Conservation (phyloP, 2,797 vertebrate species). For the Artibeus jamaicensis region DNA sequence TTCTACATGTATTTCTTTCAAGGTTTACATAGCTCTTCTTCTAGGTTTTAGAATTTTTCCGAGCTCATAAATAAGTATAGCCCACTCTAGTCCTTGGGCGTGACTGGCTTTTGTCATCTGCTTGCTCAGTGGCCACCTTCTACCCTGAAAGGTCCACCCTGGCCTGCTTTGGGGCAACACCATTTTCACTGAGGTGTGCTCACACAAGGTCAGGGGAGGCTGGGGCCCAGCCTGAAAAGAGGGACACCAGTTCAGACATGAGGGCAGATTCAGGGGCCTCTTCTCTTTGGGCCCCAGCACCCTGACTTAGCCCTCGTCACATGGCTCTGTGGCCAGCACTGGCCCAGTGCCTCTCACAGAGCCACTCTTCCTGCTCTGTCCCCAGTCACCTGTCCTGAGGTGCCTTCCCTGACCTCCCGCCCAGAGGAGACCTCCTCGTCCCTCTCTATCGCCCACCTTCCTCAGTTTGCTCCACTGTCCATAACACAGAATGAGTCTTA, state of each 20-base stretch:
- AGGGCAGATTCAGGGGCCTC: not conserved
- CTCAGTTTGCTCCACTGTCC: not conserved
- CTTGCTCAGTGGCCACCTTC: no score
- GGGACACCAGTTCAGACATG: not conserved
- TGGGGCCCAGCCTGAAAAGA: no score
- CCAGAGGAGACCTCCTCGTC: accelerated
- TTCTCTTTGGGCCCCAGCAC: not conserved
- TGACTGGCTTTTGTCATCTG: not conserved
- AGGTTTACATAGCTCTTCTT: not conserved
- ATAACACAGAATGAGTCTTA: not conserved
- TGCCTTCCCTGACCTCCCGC: no score
- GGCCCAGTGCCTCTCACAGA: not conserved
- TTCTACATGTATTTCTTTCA: not conserved
- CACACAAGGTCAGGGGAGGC: not conserved
- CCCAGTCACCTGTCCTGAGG: not conserved
- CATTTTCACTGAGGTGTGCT: not conserved
- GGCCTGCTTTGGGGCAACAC: no score
- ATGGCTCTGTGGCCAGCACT: no score
- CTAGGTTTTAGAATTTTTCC: not conserved
- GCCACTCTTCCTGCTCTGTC: not conserved
- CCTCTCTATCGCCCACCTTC: not conserved
- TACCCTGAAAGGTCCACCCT: not conserved
- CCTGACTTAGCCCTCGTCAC: accelerated
- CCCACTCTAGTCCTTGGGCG: not conserved
- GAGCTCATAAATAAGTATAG: not conserved